Conservation (phyloP, 2,113 vertebrate species). For the Chamaea fasciata region DNA sequence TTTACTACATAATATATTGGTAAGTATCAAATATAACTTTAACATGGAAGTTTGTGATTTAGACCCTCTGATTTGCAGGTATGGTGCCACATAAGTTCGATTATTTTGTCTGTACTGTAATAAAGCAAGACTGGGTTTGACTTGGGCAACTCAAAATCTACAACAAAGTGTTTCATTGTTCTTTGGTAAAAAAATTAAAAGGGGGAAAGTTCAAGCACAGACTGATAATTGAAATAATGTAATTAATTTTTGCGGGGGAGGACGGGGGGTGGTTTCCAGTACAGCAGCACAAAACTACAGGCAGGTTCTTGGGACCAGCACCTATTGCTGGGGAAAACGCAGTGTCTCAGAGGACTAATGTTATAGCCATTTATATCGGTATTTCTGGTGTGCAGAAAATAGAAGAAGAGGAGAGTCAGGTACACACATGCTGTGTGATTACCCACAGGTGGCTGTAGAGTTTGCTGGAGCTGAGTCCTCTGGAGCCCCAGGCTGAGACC, state of each 20-base stretch:
- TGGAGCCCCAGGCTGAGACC: not conserved
- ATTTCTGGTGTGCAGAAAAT: not conserved
- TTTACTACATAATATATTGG: not conserved
- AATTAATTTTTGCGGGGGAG: not conserved
- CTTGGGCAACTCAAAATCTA: not conserved
- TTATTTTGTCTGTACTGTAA: not conserved
- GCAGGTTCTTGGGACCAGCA: not conserved
- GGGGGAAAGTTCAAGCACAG: not conserved
- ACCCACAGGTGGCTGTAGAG: not conserved
- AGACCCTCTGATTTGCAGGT: not conserved
- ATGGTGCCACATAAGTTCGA: not conserved
- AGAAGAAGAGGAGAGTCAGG: not conserved
- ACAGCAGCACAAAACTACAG: not conserved
- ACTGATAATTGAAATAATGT: not conserved
- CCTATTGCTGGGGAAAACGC: not conserved
- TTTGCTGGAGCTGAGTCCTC: not conserved
- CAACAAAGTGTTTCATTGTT: not conserved
- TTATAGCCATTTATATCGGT: not conserved
- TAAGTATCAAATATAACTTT: not conserved
- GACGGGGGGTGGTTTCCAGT: not conserved
- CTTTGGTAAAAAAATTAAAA: not conserved
- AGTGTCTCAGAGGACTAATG: not conserved
- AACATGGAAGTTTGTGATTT: not conserved
- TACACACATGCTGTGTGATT: not conserved
- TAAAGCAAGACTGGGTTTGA: not conserved